phyloP scores from a whole-genome alignment of 2,113 vertebrate species.

The Oryzias javanicus region DNA sequence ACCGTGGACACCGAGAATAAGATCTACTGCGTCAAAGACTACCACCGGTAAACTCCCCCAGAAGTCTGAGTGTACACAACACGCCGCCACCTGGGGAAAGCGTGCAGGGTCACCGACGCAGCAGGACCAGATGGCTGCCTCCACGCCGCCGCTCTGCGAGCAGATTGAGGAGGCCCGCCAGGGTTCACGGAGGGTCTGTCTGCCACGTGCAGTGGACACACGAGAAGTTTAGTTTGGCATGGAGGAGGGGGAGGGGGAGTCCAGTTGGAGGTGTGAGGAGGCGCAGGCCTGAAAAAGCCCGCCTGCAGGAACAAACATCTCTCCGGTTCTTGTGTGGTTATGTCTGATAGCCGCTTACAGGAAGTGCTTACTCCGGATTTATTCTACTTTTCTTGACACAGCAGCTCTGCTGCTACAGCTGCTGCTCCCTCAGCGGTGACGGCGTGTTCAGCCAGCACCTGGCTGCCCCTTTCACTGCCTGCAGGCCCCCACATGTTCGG shows the following conservation, averaged over 20 bases:
- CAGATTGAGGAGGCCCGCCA: not conserved
- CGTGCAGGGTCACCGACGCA: not conserved
- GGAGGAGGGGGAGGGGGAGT: slow-evolving; percentile 6
- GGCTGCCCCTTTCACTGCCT: slow-evolving; percentile 4
- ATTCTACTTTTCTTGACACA: no score
- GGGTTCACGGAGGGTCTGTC: not conserved
- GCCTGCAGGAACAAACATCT: slow-evolving; percentile 2
- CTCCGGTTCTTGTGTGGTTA: not conserved
- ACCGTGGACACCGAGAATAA: slow-evolving; percentile 95
- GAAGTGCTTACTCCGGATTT: no score
- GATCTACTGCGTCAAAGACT: slow-evolving; percentile 97
- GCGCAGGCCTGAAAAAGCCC: slow-evolving; percentile 14
- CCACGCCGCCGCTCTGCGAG: slow-evolving; percentile 16
- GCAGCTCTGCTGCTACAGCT: not conserved
- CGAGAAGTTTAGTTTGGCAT: slow-evolving; percentile 44
- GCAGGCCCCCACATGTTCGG: slow-evolving; percentile 36
- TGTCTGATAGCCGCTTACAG: no score
- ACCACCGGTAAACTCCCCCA: slow-evolving; percentile 86
- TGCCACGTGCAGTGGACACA: slow-evolving; percentile 56
- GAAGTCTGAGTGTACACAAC: slow-evolving; percentile 1
- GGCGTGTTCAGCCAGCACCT: slow-evolving; percentile 29
- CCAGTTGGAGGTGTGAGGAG: slow-evolving; percentile 38
- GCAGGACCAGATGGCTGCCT: not conserved
- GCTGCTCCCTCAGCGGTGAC: slow-evolving; percentile 30
- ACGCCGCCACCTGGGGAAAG: no score